These are phyloP conservation scores for Coluber constrictor DNA, from an alignment of 2,797 vertebrate species.

Conservation along the genomic window DNA sequence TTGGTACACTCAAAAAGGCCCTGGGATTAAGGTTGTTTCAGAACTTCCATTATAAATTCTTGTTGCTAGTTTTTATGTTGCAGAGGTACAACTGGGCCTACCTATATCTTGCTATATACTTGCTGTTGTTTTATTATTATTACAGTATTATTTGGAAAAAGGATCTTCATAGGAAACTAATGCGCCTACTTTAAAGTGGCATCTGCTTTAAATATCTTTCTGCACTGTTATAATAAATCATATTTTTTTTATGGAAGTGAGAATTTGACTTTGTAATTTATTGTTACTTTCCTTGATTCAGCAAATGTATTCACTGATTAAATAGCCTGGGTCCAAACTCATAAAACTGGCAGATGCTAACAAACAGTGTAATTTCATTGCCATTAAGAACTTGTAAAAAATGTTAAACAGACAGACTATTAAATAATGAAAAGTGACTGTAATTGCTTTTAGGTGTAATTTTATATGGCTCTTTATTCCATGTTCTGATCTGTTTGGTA, in stretches of 20 bases:
- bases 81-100: not conserved
- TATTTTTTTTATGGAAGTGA: conserved; percentile 14
- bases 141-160: not conserved
- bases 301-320: not conserved
- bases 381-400: conserved; percentile 22
- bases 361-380: conserved; percentile 23
- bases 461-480: not conserved
- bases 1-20: conserved; percentile 42
- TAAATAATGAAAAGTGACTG: conserved; percentile 27
- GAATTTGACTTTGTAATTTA: not conserved
- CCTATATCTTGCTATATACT: not conserved
- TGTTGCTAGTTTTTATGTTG: conserved; percentile 27
- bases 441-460: conserved; percentile 6
- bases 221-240: not conserved
- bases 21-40: conserved; percentile 31
- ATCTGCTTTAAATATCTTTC: not conserved
- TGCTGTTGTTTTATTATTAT: not conserved
- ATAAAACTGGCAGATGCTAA: conserved; percentile 24
- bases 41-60: conserved; percentile 21
- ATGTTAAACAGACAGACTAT: not conserved
- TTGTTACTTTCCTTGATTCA: not conserved
- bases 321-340: conserved; percentile 12
- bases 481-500: not conserved
- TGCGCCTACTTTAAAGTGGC: conserved; percentile 8
- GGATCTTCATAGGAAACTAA: not conserved